These are phyloP conservation scores for Monopis laevigella DNA, from an alignment of 2,888 invertebrate species.

Conservation along the genomic window DNA sequence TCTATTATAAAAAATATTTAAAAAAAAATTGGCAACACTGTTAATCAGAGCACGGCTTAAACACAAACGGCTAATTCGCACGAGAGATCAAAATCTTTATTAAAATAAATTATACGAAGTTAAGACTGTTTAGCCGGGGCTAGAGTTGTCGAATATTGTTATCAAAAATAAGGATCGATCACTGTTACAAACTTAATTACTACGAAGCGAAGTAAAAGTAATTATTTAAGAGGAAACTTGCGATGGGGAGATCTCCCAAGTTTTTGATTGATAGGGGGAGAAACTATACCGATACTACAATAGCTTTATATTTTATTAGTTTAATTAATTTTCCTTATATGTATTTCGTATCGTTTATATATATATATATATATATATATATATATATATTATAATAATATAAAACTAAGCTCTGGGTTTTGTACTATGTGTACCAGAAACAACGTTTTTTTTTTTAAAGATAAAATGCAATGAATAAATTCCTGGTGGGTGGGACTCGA, in stretches of 20 bases:
- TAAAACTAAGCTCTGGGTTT: not conserved
- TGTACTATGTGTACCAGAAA: too few relatives aligned
- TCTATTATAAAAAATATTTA: too few relatives aligned
- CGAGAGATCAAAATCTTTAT: not conserved
- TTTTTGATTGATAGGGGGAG: conserved; percentile 2
- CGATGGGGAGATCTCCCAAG: too few relatives aligned
- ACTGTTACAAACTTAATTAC: conserved; percentile 5
- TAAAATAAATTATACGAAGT: not conserved
- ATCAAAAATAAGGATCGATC: conserved; percentile 7
- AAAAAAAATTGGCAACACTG: too few relatives aligned
- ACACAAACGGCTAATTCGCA: not conserved
- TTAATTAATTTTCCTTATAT: conserved; percentile 12
- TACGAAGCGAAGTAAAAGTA: conserved; percentile 8
- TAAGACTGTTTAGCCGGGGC: too few relatives aligned
- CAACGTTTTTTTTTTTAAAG: too few relatives aligned
- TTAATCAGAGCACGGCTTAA: too few relatives aligned
- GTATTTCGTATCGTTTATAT: not conserved
- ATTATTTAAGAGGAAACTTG: too few relatives aligned
- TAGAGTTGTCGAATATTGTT: too few relatives aligned
- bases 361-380: not conserved
- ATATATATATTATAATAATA: not conserved
- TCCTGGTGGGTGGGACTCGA: too few relatives aligned
- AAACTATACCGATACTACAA: not conserved
- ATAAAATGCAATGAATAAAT: too few relatives aligned
- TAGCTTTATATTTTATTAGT: not conserved